Percentiles rank a stretch among this genome's conserved stretches.
These are phyloP conservation scores for Actenoides hombroni DNA, from an alignment of 2,113 vertebrate species.

Conservation along the genomic window DNA sequence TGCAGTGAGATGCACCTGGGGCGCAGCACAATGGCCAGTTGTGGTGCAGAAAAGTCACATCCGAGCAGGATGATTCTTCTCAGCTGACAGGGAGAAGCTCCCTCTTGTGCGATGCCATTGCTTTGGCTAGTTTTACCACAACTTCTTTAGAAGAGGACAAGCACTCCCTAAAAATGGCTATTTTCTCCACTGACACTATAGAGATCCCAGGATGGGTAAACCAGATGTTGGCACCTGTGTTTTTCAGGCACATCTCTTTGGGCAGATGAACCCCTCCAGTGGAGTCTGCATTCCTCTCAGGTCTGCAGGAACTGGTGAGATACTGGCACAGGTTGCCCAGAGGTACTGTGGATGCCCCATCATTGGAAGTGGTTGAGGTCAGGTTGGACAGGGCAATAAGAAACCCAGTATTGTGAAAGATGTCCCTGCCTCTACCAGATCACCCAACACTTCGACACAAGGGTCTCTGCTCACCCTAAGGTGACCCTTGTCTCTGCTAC, in stretches of 20 bases:
- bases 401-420: rapidly evolving
- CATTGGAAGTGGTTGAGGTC: neutral
- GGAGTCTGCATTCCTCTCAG: neutral
- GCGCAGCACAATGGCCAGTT: neutral
- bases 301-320: neutral
- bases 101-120: neutral
- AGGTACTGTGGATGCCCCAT: neutral
- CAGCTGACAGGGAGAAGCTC: neutral
- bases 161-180: neutral
- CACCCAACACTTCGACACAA: rapidly evolving
- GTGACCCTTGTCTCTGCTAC: neutral
- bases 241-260: neutral
- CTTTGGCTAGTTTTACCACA: neutral
- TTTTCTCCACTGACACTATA: neutral
- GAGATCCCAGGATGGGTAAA: neutral
- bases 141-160: neutral
- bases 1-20: neutral
- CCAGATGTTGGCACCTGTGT: rapidly evolving
- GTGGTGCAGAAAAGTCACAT: neutral
- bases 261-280: neutral
- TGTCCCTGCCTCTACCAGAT: neutral
- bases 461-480: neutral
- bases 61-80: neutral
- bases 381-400: neutral
- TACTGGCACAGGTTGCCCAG: neutral